These are phyloP conservation scores for Botia almorhae DNA, from an alignment of 2,797 vertebrate genomes.

Conservation along the genomic window DNA sequence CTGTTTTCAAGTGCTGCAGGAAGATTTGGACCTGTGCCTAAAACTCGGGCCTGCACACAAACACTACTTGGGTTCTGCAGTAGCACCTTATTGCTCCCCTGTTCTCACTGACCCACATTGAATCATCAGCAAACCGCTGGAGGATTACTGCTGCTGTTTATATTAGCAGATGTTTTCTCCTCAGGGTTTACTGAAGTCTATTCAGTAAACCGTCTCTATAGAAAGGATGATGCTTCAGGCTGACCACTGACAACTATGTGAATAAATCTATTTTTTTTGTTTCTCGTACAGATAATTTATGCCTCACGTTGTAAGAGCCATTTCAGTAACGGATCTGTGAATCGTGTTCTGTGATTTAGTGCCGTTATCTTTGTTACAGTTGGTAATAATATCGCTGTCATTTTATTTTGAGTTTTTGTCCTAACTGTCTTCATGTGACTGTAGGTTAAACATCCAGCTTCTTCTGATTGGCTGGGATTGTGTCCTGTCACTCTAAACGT, in stretches of 20 bases:
- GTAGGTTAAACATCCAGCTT: background rate
- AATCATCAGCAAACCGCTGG: constrained; percentile 29
- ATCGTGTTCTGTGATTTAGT: background rate
- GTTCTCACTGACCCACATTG: constrained; percentile 30
- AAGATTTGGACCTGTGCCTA: constrained; percentile 2
- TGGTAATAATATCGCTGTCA: background rate
- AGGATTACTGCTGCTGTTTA: constrained; percentile 5
- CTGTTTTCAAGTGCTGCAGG: background rate
- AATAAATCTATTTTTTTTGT: background rate
- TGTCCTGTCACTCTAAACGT: background rate
- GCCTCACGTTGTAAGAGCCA: background rate
- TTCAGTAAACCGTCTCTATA: background rate
- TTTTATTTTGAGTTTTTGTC: too few species aligned
- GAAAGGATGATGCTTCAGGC: background rate
- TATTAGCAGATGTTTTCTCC: constrained; percentile 22
- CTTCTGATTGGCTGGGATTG: background rate
- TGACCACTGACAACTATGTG: background rate
- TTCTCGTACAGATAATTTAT: background rate
- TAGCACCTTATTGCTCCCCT: background rate
- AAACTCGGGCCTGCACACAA: background rate
- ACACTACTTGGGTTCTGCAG: background rate
- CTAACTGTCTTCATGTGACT: background rate
- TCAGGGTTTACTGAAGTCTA: background rate
- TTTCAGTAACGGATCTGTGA: background rate
- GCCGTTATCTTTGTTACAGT: background rate